Conservation (phyloP, 53 echinoderm and acorn worm species). For the Pentamera pediparva region DNA sequence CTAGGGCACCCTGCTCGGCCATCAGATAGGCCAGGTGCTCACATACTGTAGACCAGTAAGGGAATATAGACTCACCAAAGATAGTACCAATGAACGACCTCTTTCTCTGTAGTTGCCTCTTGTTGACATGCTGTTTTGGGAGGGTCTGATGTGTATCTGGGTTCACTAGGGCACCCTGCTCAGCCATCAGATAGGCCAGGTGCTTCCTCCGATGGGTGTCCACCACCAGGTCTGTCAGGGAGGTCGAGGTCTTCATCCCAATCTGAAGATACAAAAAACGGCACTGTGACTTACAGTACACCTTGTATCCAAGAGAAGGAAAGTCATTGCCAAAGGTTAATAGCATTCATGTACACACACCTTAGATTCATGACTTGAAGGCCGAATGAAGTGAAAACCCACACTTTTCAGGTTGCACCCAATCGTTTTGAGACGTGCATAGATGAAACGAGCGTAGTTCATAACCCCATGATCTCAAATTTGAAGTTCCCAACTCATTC, state of each 20-base stretch:
- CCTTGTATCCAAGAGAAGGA: no score
- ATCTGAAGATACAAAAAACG: conserved; percentile 39
- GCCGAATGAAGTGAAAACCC: no score
- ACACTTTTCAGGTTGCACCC: no score
- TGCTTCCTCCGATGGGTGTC: conserved; percentile 97
- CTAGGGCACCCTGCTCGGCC: conserved; percentile 97
- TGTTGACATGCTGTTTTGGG: conserved; percentile 98
- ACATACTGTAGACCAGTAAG: no score
- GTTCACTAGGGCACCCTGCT: conserved; percentile 95
- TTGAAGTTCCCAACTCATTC: no score
- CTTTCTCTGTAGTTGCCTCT: conserved; percentile 81
- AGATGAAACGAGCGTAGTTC: no score
- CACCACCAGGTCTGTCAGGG: conserved; percentile 87
- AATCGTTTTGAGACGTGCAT: no score
- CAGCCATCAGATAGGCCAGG: conserved; percentile 96
- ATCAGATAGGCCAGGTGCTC: conserved; percentile 92
- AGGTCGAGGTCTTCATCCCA: conserved; percentile 90
- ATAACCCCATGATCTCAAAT: no score
- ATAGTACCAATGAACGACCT: conserved; percentile 87
- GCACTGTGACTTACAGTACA: background rate
- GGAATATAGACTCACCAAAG: conserved; percentile 71
- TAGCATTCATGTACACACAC: no score
- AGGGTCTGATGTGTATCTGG: conserved; percentile 81
- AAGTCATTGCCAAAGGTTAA: no score
- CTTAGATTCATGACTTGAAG: no score